These are phyloP conservation scores for Drosophila dives DNA, from an alignment of 2,888 invertebrate species.

Conservation along the genomic window DNA sequence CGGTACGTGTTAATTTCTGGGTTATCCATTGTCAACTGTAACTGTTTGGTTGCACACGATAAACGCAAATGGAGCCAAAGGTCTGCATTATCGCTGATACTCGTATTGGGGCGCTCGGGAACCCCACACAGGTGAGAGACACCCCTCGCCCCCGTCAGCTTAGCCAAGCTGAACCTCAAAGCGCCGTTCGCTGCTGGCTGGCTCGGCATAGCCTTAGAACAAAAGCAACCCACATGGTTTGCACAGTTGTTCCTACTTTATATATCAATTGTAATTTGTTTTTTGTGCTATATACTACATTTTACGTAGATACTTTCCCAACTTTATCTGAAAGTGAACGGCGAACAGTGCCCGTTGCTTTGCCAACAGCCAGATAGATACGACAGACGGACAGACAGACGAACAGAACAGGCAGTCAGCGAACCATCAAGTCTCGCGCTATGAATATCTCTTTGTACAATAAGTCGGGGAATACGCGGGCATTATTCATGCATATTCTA, in stretches of 20 bases:
- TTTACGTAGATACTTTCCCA: constrained; percentile 72
- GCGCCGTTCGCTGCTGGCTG: constrained; percentile 31
- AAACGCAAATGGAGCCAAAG: constrained; percentile 65
- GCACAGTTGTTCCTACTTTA: constrained; percentile 53
- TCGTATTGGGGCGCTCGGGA: constrained; percentile 12
- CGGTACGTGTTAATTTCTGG: constrained; percentile 50
- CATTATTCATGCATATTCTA: constrained; percentile 64
- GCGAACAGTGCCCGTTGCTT: constrained; percentile 56
- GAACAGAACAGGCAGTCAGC: constrained; percentile 43
- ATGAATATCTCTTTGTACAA: constrained; percentile 38
- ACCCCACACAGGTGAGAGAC: constrained; percentile 32
- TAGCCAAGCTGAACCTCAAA: constrained; percentile 47
- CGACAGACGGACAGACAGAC: constrained; percentile 12
- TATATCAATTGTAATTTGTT: constrained; percentile 75
- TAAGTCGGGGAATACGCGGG: constrained; percentile 49
- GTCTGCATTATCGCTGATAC: constrained; percentile 42
- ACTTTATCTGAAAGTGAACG: constrained; percentile 78
- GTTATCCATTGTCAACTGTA: constrained; percentile 41
- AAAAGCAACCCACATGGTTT: constrained; percentile 63
- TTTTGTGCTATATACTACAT: constrained; percentile 39
- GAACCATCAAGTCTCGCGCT: constrained; percentile 59
- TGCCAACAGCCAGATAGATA: constrained; percentile 35
- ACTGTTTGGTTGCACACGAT: constrained; percentile 54
- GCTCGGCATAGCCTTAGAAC: constrained; percentile 40
- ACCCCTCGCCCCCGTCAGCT: constrained; percentile 12